These are phyloP conservation scores for Acipenser transmontanus DNA, from an alignment of 2,797 vertebrate species.

Conservation along the genomic window DNA sequence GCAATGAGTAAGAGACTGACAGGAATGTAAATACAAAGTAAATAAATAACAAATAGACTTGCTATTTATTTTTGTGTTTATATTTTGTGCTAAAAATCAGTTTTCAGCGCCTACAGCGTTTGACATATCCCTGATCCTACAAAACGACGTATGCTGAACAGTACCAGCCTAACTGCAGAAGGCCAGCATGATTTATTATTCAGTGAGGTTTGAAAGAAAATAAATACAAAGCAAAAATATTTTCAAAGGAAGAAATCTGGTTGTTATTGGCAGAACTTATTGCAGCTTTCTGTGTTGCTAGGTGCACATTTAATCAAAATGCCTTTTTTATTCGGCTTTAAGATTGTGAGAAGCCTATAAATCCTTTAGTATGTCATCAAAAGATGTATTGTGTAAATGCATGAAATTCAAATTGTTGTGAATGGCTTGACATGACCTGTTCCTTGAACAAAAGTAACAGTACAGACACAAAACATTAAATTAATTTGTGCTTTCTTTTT, in stretches of 20 bases:
- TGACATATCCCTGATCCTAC: slow-evolving; percentile 46
- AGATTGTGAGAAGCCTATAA: not conserved
- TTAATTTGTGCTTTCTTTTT: no score
- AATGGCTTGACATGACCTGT: no score
- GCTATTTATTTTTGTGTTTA: slow-evolving; percentile 68
- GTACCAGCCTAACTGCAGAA: slow-evolving; percentile 23
- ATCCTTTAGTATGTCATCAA: not conserved
- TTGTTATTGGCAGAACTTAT: slow-evolving; percentile 47
- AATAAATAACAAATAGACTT: slow-evolving; percentile 47
- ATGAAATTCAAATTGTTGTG: no score
- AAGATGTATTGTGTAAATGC: not conserved
- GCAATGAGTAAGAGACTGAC: slow-evolving; percentile 17
- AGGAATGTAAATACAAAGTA: slow-evolving; percentile 57
- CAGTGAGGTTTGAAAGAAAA: slow-evolving; percentile 33
- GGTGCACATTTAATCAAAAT: slow-evolving; percentile 60
- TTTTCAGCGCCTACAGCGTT: slow-evolving; percentile 30
- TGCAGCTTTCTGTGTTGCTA: slow-evolving; percentile 46
- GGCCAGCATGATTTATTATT: slow-evolving; percentile 40
- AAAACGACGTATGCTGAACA: slow-evolving; percentile 41
- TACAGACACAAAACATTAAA: no score
- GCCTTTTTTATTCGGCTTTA: slow-evolving; percentile 56
- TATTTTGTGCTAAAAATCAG: slow-evolving; percentile 43
- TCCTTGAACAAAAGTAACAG: no score
- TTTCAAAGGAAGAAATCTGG: slow-evolving; percentile 30
- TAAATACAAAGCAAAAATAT: slow-evolving; percentile 24